phyloP scores from a whole-genome alignment of 2,797 vertebrate genomes.

The Mormyrus proboscirostris region DNA sequence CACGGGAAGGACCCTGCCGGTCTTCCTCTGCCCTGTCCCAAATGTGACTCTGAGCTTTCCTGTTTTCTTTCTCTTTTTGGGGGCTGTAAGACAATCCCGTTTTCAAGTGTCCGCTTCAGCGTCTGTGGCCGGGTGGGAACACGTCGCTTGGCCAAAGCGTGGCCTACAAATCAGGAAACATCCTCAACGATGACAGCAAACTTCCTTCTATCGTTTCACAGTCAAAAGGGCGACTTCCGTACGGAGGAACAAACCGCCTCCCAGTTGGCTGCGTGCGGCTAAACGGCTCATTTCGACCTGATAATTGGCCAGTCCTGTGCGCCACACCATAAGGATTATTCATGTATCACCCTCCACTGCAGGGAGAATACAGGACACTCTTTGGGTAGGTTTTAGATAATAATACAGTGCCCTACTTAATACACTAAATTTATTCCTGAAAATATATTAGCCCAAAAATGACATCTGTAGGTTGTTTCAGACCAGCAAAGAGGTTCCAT shows the following conservation, averaged over 20 bases:
- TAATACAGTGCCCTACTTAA: background rate
- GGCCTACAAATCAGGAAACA: background rate
- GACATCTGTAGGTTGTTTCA: background rate
- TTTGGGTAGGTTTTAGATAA: background rate
- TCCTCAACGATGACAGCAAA: background rate
- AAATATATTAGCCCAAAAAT: background rate
- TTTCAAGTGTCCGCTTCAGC: background rate
- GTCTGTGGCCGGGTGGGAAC: background rate
- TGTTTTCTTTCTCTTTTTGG: background rate
- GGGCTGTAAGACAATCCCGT: background rate
- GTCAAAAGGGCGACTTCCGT: background rate
- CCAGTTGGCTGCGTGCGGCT: background rate
- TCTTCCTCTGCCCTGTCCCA: background rate
- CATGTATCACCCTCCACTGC: background rate
- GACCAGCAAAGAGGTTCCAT: background rate
- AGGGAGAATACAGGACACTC: background rate
- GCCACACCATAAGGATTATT: background rate
- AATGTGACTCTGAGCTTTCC: background rate
- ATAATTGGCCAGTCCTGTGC: background rate
- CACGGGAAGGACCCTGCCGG: background rate
- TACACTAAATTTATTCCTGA: background rate
- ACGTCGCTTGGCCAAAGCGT: background rate
- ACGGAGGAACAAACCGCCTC: background rate
- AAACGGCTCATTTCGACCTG: background rate
- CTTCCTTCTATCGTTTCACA: background rate